Conservation (phyloP, 35 echinoderm and acorn worm genomes). For the Lytechinus pictus region DNA sequence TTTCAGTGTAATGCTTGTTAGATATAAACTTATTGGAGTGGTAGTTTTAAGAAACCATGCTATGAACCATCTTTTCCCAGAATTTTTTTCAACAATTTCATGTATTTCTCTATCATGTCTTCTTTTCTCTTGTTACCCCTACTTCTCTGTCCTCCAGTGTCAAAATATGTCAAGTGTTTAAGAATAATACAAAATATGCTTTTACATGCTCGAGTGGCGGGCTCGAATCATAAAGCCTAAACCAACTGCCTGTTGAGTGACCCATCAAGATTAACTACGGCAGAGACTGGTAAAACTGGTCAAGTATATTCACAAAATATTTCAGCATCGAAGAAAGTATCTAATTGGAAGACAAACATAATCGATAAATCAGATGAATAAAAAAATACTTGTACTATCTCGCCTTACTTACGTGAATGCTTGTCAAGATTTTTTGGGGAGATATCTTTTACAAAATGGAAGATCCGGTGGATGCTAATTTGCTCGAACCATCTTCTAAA, state of each 20-base stretch:
- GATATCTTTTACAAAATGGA: not conserved
- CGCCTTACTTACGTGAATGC: not conserved
- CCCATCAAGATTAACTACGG: not conserved
- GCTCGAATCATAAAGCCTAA: too few species aligned
- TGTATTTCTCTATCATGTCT: too few species aligned
- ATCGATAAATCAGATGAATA: not conserved
- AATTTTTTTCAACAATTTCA: too few species aligned
- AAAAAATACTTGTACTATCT: not conserved
- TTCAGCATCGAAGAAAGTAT: not conserved
- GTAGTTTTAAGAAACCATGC: too few species aligned
- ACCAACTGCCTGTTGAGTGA: not conserved
- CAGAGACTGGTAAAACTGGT: not conserved
- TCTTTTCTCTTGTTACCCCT: too few species aligned
- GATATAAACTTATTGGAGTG: too few species aligned
- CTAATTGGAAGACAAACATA: not conserved
- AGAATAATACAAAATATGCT: too few species aligned
- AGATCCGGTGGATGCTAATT: conserved; percentile 23
- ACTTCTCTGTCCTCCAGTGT: not conserved
- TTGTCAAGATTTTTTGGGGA: not conserved
- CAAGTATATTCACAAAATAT: not conserved
- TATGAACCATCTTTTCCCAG: too few species aligned
- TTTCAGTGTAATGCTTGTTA: too few species aligned
- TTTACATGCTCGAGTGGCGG: too few species aligned
- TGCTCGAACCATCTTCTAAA: conserved; percentile 5
- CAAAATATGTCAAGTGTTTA: too few species aligned